phyloP scores from a whole-genome alignment of 2,113 vertebrate species.

The Arenaria interpres region DNA sequence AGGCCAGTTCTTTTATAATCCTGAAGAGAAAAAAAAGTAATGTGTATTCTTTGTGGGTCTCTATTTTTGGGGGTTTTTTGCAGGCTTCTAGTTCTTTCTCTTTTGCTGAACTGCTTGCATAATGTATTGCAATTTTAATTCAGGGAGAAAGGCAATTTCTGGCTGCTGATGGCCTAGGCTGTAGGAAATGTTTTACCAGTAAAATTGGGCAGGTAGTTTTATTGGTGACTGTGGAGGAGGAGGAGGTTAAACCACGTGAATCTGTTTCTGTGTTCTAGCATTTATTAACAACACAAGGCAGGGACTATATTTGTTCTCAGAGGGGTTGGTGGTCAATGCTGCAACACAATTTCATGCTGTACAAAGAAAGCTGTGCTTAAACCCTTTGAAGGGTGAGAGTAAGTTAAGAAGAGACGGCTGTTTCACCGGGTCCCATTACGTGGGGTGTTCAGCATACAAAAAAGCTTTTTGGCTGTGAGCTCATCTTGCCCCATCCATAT shows the following conservation, averaged over 20 bases:
- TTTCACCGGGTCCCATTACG: background rate
- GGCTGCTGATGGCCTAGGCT: background rate
- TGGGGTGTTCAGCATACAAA: background rate
- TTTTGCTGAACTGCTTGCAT: slow-evolving; percentile 8
- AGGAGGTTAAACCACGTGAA: background rate
- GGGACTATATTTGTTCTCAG: background rate
- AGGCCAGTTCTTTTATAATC: background rate
- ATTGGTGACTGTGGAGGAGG: background rate
- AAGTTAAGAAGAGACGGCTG: background rate
- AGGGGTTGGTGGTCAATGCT: background rate
- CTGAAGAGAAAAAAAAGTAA: background rate
- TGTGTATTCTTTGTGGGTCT: background rate
- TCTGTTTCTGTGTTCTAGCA: background rate
- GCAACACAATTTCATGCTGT: background rate
- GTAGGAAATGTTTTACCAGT: slow-evolving; percentile 32
- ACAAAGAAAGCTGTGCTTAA: background rate
- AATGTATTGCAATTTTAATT: background rate
- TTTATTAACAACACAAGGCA: background rate
- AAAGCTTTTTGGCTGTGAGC: background rate
- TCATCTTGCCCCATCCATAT: background rate
- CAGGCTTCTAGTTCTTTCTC: background rate
- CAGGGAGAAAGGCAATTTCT: background rate
- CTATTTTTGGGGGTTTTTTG: background rate
- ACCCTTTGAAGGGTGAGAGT: background rate
- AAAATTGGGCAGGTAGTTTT: background rate